Base-by-base conservation (phyloP, 2,113 vertebrate species). In the Grammomys surdaster region DNA sequence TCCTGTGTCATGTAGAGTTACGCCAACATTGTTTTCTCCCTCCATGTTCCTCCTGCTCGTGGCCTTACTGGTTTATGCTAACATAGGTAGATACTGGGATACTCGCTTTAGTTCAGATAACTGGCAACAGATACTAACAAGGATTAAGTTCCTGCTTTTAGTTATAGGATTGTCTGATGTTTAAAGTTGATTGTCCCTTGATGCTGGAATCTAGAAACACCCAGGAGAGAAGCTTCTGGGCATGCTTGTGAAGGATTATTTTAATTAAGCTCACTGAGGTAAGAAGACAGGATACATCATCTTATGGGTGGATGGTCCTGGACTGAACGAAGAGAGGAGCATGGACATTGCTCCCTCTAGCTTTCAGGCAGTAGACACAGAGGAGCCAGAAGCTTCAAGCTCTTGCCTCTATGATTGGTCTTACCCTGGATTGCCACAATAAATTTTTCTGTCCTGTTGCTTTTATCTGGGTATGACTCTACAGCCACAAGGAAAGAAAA, bases 301-400 rank as follows among this genome's bases (percentile, higher is more conserved):
- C 14, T 36, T 40, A 3, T 26, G 80, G 20, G 11, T 40, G 54
- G 80, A 60, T 24, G n/a, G 12, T 40, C 22, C n/a, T 60, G 80
- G 22, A 28, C 19, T 24, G 22, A 56, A 1, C 8, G 6, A 60
- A 7, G 20, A 14, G 20, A 60, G 20, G 58, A 20, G 20, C 20
- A 22, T 56, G 17, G 13, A n/a, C 56, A 9, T 14, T 14, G 0
- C 26, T 60, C 36, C 10, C n/a, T 6, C 36, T n/a, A 0, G 13
- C 56, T 26, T 82, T 26, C 80, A 16, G 36, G 28, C 12, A 2
- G n/a, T 14, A 40, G 81, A 40, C 11, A 43, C 81, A 26, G 14
- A 43, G 22, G 5, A 22, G 40, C 6, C 36, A 60, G 54, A 56
- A 0, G 2, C 14, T 36, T 24, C 36, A 81, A n/a, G 54, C 48